A percentile compares a stretch with the other conserved stretches of the same genome.
Evolutionary conservation across 2,113 vertebrate species (phyloP).

Genomic region (Dascyllus trimaculatus): DNA sequence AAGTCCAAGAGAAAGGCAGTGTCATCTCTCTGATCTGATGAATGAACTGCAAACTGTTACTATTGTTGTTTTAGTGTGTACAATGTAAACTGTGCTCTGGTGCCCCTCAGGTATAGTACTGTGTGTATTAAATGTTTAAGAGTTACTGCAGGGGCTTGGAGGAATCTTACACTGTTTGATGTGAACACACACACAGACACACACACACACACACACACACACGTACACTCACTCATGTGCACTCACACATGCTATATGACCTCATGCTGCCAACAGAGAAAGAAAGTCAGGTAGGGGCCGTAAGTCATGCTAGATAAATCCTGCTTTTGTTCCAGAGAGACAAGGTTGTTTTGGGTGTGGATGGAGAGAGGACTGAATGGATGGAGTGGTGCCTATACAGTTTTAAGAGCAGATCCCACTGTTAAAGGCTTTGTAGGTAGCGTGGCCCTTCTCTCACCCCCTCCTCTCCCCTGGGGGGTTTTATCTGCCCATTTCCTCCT

Average conservation of each 20-base stretch:
- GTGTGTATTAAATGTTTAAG: conserved; percentile 55
- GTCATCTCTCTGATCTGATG: neutral
- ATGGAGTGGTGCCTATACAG: conserved; percentile 57
- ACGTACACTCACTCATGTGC: conserved; percentile 46
- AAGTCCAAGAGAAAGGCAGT: too few relatives aligned
- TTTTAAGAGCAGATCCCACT: conserved; percentile 79
- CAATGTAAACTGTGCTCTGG: neutral
- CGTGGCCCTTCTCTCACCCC: conserved; percentile 75
- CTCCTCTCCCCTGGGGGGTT: conserved; percentile 76
- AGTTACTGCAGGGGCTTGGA: conserved; percentile 53
- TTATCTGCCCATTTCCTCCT: conserved; percentile 85
- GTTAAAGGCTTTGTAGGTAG: conserved; percentile 69
- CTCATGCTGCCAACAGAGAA: conserved; percentile 65
- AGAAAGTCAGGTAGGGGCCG: conserved; percentile 69
- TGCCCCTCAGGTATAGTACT: neutral
- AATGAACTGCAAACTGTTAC: neutral
- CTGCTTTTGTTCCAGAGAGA: conserved; percentile 79
- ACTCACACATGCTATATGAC: conserved; percentile 73
- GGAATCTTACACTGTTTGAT: conserved; percentile 65
- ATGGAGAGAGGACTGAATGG: conserved; percentile 64
- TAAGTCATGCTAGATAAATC: conserved; percentile 84
- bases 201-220: conserved; percentile 62
- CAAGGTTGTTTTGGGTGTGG: conserved; percentile 83
- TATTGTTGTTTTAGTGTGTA: conserved; percentile 25
- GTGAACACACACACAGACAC: conserved; percentile 55